Conservation (phyloP, 2,797 vertebrate genomes). For the Pachyuromys duprasi region DNA sequence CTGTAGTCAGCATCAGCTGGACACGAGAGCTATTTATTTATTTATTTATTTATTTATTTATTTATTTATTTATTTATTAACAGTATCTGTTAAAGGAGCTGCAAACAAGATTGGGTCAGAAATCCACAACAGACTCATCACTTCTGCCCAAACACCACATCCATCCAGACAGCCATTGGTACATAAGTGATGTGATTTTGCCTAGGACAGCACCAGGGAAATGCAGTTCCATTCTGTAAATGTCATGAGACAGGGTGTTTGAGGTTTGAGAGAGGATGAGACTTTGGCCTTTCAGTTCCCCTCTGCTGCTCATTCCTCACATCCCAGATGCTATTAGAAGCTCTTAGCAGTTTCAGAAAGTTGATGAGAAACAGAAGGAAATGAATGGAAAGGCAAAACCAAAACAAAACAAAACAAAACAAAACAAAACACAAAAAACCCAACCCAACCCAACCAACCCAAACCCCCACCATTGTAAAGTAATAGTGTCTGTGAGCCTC, state of each 20-base stretch:
- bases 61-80: too few relatives aligned
- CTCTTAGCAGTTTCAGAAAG: conserved; percentile 36
- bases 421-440: background rate
- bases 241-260: rapidly evolving
- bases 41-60: too few relatives aligned
- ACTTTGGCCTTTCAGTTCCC: background rate
- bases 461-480: background rate
- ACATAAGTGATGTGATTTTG: background rate
- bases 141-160: background rate
- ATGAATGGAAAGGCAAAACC: conserved; percentile 42
- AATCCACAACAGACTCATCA: background rate
- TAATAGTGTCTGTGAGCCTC: background rate
- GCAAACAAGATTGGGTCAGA: background rate
- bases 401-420: background rate
- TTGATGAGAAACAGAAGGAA: background rate
- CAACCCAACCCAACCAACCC: background rate
- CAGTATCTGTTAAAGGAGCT: background rate
- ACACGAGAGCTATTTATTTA: background rate
- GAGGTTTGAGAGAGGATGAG: background rate
- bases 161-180: background rate
- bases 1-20: background rate
- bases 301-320: background rate
- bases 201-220: background rate
- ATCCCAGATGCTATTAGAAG: background rate
- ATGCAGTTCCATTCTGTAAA: background rate